Evolutionary conservation across 2,888 invertebrate genomes (phyloP), one percentile per base, ranked within the genome.

Genomic region (Torymus aiolomorphi): DNA sequence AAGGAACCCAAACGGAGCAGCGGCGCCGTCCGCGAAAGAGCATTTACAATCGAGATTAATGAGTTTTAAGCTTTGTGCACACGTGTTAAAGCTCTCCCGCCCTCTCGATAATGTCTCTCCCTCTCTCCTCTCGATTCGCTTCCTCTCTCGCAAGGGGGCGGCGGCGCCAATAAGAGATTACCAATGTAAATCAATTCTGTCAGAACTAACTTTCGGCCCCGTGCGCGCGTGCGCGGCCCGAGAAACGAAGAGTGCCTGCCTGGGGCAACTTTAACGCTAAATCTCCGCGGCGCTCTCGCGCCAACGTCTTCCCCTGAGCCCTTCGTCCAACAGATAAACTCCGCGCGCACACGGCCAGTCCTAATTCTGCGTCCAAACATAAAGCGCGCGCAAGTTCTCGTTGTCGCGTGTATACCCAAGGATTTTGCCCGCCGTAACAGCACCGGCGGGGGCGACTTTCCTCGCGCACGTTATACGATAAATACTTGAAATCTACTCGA

Each of bases 101-200:
- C 51, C 24, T 42, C 70, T 49, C 20, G 70, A 70, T 59, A 70
- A 70, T 63, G 65, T 16, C 65, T n/a, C 5, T n/a, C n/a, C n/a
- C 10, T 56, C 24, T 24, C 3, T 8, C 8, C 31, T 31, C 31
- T 31, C 31, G 2, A 31, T 31, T 31, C 49, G 24, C 24, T 71
- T 71, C 31, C 57, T 42, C 42, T 24, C 14, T 8, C 24, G n/a
- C 16, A n/a, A 13, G 8, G 13, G 42, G 56, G 16, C n/a, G n/a
- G n/a, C n/a, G 49, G 54, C 16, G 31, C 18, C 80, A 76, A 67
- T 76, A 74, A 51, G 66, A 76, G 51, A 63, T 63, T 82, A 83
- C 78, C 82, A 79, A 83, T 83, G 83, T 83, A 84, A 84, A 83
- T 83, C 83, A 84, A 85, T 84, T 85, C 83, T 72, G 83, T 82